Conservation (phyloP, 2,888 invertebrate genomes). For the Bellardia pandia region DNA sequence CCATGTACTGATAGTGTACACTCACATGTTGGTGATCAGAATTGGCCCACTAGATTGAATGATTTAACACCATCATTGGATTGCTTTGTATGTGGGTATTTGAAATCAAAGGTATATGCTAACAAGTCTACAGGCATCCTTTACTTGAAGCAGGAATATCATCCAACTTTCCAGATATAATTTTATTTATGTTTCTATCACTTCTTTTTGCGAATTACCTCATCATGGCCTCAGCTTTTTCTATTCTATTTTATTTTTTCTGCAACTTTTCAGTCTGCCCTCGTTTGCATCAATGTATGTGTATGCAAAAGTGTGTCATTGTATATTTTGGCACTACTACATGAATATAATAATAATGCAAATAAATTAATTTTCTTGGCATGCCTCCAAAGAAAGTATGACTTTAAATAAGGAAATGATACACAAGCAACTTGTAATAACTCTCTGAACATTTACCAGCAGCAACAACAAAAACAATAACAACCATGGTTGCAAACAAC, state of each 20-base stretch:
- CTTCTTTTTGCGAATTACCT: too few species aligned
- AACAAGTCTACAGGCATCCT: too few species aligned
- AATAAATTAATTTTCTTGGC: constrained; percentile 73
- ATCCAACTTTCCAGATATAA: too few species aligned
- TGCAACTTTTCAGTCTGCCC: not conserved
- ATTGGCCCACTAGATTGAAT: too few species aligned
- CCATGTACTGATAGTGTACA: too few species aligned
- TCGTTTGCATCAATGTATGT: not conserved
- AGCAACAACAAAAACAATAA: constrained; percentile 14
- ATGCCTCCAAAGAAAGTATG: constrained; percentile 65
- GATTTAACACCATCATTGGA: too few species aligned
- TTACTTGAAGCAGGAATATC: too few species aligned
- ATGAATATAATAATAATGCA: constrained; percentile 68
- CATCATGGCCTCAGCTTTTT: too few species aligned
- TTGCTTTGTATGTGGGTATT: too few species aligned
- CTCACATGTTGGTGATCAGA: too few species aligned
- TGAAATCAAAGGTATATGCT: too few species aligned
- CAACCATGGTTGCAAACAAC: constrained; percentile 11
- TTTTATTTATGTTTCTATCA: not conserved
- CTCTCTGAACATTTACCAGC: constrained; percentile 56
- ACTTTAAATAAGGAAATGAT: constrained; percentile 72
- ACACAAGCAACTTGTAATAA: constrained; percentile 67
- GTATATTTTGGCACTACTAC: constrained; percentile 65
- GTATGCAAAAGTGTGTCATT: not conserved
- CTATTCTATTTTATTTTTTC: not conserved